Percentiles rank a stretch among this genome's conserved stretches.
Evolutionary conservation across 1,140 invertebrate species (phyloP).

Genomic region (Popillia japonica): DNA sequence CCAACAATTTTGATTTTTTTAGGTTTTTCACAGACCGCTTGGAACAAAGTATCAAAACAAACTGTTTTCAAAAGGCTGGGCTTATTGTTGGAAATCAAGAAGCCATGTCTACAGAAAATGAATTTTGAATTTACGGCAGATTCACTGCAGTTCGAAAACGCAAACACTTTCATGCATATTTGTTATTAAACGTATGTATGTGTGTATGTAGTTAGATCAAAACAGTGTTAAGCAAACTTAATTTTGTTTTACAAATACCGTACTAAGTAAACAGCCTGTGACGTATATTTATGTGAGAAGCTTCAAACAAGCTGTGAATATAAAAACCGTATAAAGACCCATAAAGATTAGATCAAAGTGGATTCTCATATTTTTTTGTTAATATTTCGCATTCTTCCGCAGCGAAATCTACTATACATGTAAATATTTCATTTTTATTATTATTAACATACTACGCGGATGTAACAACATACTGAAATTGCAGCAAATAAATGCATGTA

Average conservation of each 20-base stretch:
- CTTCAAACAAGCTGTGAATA: constrained; percentile 1
- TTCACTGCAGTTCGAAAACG: too few species aligned
- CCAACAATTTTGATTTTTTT: too few species aligned
- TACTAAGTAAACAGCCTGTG: background rate
- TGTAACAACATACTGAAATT: background rate
- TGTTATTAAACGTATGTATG: too few species aligned
- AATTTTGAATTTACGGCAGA: too few species aligned
- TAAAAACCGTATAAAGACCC: background rate
- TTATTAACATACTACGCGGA: background rate
- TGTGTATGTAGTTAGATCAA: background rate
- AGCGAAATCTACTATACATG: background rate
- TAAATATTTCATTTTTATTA: constrained; percentile 17
- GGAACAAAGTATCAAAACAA: too few species aligned
- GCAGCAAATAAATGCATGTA: constrained; percentile 3
- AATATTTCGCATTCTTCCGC: background rate
- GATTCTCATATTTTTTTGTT: background rate
- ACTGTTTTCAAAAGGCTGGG: too few species aligned
- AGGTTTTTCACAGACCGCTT: too few species aligned
- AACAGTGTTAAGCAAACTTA: constrained; percentile 14
- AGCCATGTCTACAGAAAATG: too few species aligned
- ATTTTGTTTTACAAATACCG: background rate
- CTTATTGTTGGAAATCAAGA: too few species aligned
- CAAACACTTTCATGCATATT: too few species aligned
- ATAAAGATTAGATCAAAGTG: constrained; percentile 27
- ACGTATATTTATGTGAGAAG: constrained; percentile 14